These are phyloP conservation scores for Psittacula derbiana DNA, from an alignment of 2,797 vertebrate species.

Conservation along the genomic window DNA sequence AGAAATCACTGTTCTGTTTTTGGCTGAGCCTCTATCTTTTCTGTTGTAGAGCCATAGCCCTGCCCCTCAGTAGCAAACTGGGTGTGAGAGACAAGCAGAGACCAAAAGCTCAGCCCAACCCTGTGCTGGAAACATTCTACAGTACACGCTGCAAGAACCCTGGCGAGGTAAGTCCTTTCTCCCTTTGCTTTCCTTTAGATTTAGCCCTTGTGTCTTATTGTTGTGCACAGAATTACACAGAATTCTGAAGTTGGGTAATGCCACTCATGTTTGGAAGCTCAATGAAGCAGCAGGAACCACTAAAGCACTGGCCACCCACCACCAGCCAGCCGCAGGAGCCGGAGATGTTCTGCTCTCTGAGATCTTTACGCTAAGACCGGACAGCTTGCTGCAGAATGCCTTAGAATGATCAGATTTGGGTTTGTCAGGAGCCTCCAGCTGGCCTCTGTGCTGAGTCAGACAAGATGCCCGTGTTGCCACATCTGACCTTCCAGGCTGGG, in stretches of 20 bases:
- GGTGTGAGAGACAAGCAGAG: conserved; percentile 80
- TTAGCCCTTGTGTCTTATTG: background rate
- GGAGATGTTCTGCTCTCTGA: background rate
- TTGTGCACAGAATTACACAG: background rate
- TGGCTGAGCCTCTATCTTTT: background rate
- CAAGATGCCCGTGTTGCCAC: rapidly evolving
- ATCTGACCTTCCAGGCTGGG: background rate
- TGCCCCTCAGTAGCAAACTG: conserved; percentile 82
- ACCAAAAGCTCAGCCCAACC: conserved; percentile 67
- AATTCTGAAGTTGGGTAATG: background rate
- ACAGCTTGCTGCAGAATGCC: background rate
- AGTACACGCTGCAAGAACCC: conserved; percentile 68
- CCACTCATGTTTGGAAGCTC: background rate
- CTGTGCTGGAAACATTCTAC: conserved; percentile 84
- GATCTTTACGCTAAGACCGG: background rate
- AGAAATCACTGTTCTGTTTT: background rate
- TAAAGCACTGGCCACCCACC: background rate
- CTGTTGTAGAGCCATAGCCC: conserved; percentile 78
- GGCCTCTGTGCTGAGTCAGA: background rate
- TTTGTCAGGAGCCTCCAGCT: background rate
- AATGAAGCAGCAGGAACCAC: background rate
- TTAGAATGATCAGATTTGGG: background rate
- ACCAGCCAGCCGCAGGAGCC: background rate
- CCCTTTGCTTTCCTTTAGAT: background rate
- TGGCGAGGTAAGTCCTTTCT: conserved; percentile 64